Evolutionary conservation across 2,888 invertebrate species (phyloP), one percentile per base, ranked within the genome.

Genomic region (Coenonympha glycerion): DNA sequence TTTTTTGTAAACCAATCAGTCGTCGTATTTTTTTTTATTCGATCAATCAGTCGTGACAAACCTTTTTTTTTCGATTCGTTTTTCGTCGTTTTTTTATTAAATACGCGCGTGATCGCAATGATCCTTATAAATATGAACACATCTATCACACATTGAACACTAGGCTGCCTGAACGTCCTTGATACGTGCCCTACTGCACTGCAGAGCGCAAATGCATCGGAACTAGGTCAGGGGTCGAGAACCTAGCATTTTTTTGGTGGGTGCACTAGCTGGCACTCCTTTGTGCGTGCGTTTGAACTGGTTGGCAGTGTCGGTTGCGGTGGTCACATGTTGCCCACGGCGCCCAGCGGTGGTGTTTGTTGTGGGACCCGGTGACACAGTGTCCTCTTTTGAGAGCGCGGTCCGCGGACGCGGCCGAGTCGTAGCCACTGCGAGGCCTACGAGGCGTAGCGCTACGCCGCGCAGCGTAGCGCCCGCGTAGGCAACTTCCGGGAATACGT

Each of bases 401-500:
- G 64, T 60, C 65, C 71, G 71, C 65, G 68, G 66, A 72, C 73
- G 72, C 76, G 78, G 68, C 69, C 72, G 68, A 55, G 67, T 64
- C 76, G 81, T 79, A 79, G 79, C 76, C 79, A 79, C 80, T 83
- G 80, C 70, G 68, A 74, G 79, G 83, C 82, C 84, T 85, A 85
- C 83, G 80, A 71, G 79, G 79, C 73, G 75, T 78, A 80, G 80
- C 78, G 79, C 69, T 73, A 72, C 68, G 72, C 65, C 70, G 66
- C 73, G 65, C 69, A 68, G 64, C 71, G 72, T 68, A 68, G 73
- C 65, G 61, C 61, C 61, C 60, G 41, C 59, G 73, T 62, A 60
- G 49, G 60, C 58, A 68, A 71, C 81, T 82, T 83, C 83, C 82
- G 78, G 58, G 73, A 72, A 66, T 53, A 34, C 33, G 55, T 77